A percentile compares a stretch with the other conserved stretches of the same genome.
These are phyloP conservation scores for Phalacrocorax aristotelis DNA, from an alignment of 2,113 vertebrate genomes.

Conservation along the genomic window DNA sequence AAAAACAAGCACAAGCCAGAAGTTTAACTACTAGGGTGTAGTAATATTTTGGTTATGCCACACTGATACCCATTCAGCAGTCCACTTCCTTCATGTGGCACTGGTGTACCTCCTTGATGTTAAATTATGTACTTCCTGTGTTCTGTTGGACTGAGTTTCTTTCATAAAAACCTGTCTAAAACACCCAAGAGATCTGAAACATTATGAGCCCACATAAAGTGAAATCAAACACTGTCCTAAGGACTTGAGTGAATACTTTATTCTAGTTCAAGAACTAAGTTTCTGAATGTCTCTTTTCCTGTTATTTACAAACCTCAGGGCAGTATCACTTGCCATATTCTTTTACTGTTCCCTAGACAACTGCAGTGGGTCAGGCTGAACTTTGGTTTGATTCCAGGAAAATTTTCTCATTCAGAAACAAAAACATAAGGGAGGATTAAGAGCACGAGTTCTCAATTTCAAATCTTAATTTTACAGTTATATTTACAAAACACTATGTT, in stretches of 20 bases:
- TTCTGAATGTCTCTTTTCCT: background rate
- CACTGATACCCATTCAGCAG: background rate
- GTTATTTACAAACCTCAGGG: background rate
- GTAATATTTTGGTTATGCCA: background rate
- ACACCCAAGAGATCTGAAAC: background rate
- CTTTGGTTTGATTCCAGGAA: constrained; percentile 19
- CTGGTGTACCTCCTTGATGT: background rate
- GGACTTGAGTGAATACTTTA: background rate
- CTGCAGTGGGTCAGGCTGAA: background rate
- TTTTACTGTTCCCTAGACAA: constrained; percentile 28
- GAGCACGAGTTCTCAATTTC: background rate
- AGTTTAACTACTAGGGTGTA: background rate
- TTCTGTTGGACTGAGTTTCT: background rate
- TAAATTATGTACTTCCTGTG: background rate
- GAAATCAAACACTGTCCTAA: background rate
- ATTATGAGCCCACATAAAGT: background rate
- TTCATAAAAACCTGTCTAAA: background rate
- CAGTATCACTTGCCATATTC: constrained; percentile 1
- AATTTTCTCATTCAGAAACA: background rate
- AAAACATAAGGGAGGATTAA: background rate
- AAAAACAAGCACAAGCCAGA: background rate
- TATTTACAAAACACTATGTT: background rate
- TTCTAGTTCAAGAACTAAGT: background rate
- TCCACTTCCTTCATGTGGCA: background rate
- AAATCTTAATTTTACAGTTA: background rate